These are phyloP conservation scores for Setipinna tenuifilis DNA, from an alignment of 2,797 vertebrate species.

Conservation along the genomic window DNA sequence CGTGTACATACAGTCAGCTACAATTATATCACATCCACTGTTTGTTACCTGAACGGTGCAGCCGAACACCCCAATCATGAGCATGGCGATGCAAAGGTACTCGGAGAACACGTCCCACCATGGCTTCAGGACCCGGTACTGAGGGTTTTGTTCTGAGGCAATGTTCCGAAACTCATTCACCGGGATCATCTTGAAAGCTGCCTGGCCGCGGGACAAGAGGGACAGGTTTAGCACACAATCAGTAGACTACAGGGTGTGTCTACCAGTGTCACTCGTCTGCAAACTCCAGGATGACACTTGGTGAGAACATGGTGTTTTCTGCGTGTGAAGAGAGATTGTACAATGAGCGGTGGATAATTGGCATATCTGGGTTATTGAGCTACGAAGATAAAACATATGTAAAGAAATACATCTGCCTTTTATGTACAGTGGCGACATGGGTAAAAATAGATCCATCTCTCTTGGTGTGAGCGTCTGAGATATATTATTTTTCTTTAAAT, in stretches of 20 bases:
- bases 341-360: neutral
- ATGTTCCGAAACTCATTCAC: slow-evolving; percentile 88
- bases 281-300: neutral
- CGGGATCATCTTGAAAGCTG: slow-evolving; percentile 84
- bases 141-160: slow-evolving; percentile 77
- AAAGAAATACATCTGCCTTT: neutral
- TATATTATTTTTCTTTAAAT: neutral
- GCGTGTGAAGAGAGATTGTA: neutral
- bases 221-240: neutral
- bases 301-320: neutral
- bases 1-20: neutral
- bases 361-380: neutral
- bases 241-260: neutral
- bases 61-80: slow-evolving; percentile 93
- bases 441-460: neutral
- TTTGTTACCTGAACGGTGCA: slow-evolving; percentile 87
- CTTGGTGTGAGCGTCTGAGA: neutral
- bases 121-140: slow-evolving; percentile 87
- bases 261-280: neutral
- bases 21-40: neutral
- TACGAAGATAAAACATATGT: neutral
- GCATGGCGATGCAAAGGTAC: slow-evolving; percentile 88
- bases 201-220: slow-evolving; percentile 7
- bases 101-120: slow-evolving; percentile 95
- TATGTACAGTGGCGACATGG: neutral